Evolutionary conservation across 2,888 invertebrate species (phyloP), one percentile per base, ranked within the genome.

Genomic region (Pristionchus fissidentatus): DNA sequence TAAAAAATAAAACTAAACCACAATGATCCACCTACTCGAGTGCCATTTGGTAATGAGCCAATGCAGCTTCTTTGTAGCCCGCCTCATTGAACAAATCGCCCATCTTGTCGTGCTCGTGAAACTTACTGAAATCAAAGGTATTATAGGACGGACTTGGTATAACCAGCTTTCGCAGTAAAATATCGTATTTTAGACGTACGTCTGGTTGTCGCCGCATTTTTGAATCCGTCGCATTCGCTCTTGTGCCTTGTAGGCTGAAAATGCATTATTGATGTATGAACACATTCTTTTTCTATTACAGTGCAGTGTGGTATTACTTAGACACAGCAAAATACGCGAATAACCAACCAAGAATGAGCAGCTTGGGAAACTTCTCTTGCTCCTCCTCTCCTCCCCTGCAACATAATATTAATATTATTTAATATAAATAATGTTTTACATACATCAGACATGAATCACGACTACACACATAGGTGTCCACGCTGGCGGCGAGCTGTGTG

Each of bases 31-130:
- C 29, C 1, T 22, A 66, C 70, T 22, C 19, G 10, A 70, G 15
- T 22, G 70, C 41, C 15, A n/a, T 32, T 13, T 73, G 10, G 46
- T 73, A 73, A 43, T 46, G 46, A 15, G 13, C 7, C 22, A 46
- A 22, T 29, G 73, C 73, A 15, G 73, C 73, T 15, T 43, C 7
- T 26, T 77, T 77, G 46, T 29, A 77, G 4, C 75, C 75, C 26
- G 75, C 75, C 26, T 49, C 41, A 26, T 35, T 32, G 49, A 32
- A 77, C 7, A 77, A 41, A 49, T 77, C 75, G 7, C 43, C 75
- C 5, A 77, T 35, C 19, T 32, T 49, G 35, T 77, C 75, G 49
- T 49, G 8, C 32, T 49, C 22, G 46, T n/a, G 35, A 35, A 32
- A 52, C n/a, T 46, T 29, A 32, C 75, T 77, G 49, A 10, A 77